Evolutionary conservation across 2,888 invertebrate genomes (phyloP).

Genomic region (Aleiodes testaceus): DNA sequence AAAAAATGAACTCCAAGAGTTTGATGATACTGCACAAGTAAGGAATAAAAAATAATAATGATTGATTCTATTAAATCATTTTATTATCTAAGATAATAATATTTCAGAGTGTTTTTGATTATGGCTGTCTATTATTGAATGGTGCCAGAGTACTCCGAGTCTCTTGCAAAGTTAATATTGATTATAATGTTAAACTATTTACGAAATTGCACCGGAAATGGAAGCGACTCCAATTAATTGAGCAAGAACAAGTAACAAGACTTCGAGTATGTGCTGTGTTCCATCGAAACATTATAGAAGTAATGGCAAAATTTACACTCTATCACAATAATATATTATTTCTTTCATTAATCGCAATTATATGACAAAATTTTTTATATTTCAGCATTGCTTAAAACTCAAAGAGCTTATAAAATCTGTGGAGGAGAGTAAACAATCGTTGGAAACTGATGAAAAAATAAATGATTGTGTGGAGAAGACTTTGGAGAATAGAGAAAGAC

Average conservation of each 20-base stretch:
- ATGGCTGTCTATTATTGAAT: constrained; percentile 85
- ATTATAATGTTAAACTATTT: constrained; percentile 76
- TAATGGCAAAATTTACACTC: constrained; percentile 47
- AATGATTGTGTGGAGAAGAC: constrained; percentile 65
- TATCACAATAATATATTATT: neutral
- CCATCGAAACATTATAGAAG: constrained; percentile 77
- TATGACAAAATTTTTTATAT: constrained; percentile 28
- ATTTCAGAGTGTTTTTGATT: constrained; percentile 84
- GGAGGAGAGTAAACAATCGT: neutral
- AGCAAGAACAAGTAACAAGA: constrained; percentile 85
- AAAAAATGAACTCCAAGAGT: constrained; percentile 83
- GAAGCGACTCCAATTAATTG: constrained; percentile 80
- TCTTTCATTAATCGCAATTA: neutral
- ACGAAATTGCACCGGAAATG: constrained; percentile 79
- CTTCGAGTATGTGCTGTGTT: constrained; percentile 85
- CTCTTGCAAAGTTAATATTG: constrained; percentile 79
- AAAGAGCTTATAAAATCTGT: constrained; percentile 78
- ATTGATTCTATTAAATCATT: no score
- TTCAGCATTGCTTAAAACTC: constrained; percentile 78
- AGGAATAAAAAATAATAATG: no score
- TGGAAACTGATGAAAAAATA: no score
- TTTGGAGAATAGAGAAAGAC: constrained; percentile 77
- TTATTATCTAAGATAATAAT: neutral
- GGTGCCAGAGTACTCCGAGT: constrained; percentile 83
- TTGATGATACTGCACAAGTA: constrained; percentile 87